Conservation (phyloP, 2,797 vertebrate species). For the Sus cebifrons region DNA sequence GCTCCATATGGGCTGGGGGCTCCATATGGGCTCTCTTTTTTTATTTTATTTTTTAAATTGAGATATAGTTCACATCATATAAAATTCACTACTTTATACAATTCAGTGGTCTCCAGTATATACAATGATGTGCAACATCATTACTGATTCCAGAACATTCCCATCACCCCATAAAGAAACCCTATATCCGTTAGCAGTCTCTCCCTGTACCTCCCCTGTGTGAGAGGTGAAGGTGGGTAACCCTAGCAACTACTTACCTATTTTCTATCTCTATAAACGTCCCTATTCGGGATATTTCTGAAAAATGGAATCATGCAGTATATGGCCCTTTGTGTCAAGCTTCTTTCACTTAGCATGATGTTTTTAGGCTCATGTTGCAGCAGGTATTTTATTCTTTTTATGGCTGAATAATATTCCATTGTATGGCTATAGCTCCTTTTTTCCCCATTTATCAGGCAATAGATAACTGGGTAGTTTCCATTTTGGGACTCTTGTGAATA, state of each 20-base stretch:
- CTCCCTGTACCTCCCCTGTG: background rate
- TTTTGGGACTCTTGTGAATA: background rate
- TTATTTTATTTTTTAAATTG: background rate
- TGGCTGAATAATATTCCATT: background rate
- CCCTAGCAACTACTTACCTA: background rate
- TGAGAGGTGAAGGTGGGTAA: background rate
- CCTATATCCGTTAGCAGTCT: background rate
- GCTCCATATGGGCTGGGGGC: background rate
- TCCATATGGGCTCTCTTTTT: background rate
- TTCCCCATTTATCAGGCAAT: background rate
- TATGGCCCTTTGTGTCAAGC: background rate
- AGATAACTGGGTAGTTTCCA: background rate
- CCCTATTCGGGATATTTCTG: background rate
- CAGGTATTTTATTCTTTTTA: background rate
- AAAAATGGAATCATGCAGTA: background rate
- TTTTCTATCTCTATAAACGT: background rate
- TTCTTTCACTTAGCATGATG: background rate
- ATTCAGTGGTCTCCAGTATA: background rate
- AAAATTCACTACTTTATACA: background rate
- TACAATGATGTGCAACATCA: background rate
- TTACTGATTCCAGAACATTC: background rate
- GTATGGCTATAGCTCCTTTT: background rate
- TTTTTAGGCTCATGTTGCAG: slow-evolving; percentile 23
- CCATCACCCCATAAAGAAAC: background rate
- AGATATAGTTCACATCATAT: background rate